phyloP scores from a whole-genome alignment of 2,888 invertebrate genomes.

The Euproctis similis region DNA sequence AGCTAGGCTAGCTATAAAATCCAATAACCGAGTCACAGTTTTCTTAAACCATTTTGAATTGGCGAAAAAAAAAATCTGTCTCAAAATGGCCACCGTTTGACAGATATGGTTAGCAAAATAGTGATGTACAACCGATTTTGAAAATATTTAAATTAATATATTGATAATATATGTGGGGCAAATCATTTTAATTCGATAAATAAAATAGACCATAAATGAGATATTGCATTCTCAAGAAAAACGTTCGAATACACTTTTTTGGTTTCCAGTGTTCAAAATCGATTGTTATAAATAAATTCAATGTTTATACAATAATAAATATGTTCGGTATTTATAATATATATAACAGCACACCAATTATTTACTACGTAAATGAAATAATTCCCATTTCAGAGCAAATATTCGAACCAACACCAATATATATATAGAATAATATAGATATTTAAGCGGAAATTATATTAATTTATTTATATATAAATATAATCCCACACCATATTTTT shows the following conservation, averaged over 20 bases:
- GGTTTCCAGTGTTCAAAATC: slow-evolving; percentile 17
- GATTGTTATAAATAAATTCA: slow-evolving; percentile 13
- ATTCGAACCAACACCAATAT: slow-evolving; percentile 39
- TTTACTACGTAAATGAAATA: slow-evolving; percentile 25
- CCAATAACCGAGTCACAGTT: no score
- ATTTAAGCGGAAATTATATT: slow-evolving; percentile 41
- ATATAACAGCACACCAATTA: slow-evolving; percentile 25
- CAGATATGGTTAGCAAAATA: slow-evolving; percentile 6
- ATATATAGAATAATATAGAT: no score
- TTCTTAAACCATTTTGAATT: no score
- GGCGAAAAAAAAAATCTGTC: no score
- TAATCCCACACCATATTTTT: slow-evolving; percentile 34
- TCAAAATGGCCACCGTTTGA: slow-evolving; percentile 17
- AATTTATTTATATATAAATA: slow-evolving; percentile 32
- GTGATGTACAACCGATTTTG: slow-evolving; percentile 23
- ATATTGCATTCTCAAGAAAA: no score
- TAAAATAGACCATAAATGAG: no score
- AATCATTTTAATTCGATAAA: no score
- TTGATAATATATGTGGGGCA: background rate
- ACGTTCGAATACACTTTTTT: background rate
- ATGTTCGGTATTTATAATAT: slow-evolving; percentile 11
- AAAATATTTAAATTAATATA: slow-evolving; percentile 1
- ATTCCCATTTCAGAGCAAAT: no score
- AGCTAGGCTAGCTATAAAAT: no score
- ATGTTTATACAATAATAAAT: slow-evolving; percentile 18